A percentile compares a stretch with the other conserved stretches of the same genome.
Conservation (phyloP, 2,888 invertebrate genomes). For the Elaeidobius kamerunicus region DNA sequence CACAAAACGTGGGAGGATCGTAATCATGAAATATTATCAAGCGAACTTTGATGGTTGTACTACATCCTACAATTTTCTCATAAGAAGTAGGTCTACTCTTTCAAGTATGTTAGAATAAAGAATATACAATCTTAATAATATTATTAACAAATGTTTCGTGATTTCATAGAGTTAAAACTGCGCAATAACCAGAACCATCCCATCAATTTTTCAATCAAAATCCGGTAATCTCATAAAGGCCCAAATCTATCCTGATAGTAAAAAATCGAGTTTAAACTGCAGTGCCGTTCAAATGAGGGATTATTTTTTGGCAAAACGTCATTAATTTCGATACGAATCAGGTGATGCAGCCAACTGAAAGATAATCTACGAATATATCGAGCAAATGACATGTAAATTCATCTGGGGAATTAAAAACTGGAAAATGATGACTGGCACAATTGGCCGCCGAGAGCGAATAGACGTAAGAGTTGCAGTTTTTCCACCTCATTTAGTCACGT, state of each 20-base stretch:
- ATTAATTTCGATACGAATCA: slow-evolving; percentile 15
- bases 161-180: not conserved
- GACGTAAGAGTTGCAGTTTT: slow-evolving; percentile 40
- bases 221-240: slow-evolving; percentile 2
- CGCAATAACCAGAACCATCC: not conserved
- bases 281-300: slow-evolving; percentile 6
- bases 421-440: slow-evolving; percentile 42
- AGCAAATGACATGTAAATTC: slow-evolving; percentile 34
- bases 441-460: slow-evolving; percentile 36
- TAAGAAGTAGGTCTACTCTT: too few species aligned
- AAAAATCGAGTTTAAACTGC: slow-evolving; percentile 7
- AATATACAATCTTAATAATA: too few species aligned
- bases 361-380: slow-evolving; percentile 19
- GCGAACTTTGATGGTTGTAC: not conserved
- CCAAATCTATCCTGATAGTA: slow-evolving; percentile 3
- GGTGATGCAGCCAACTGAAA: slow-evolving; percentile 15
- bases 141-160: too few species aligned
- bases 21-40: slow-evolving; percentile 3
- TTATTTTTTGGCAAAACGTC: slow-evolving; percentile 13
- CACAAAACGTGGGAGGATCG: slow-evolving; percentile 7
- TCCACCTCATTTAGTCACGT: slow-evolving; percentile 42
- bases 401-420: slow-evolving; percentile 40
- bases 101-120: too few species aligned
- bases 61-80: too few species aligned
- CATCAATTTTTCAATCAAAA: not conserved